Evolutionary conservation across 1,140 invertebrate species (phyloP).

Genomic region (Stegodyphus mimosarum): DNA sequence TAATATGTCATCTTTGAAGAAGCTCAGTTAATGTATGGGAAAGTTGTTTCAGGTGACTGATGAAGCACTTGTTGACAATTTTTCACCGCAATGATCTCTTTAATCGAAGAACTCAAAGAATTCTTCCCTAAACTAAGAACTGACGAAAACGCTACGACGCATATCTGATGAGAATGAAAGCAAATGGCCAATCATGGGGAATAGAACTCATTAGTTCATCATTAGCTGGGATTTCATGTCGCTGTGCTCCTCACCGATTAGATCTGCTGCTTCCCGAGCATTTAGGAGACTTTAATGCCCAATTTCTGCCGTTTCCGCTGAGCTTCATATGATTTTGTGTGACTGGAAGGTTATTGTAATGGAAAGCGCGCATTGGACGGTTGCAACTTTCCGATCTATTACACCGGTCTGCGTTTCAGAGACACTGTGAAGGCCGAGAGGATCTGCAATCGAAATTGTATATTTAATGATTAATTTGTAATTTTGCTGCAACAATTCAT

Average conservation of each 20-base stretch:
- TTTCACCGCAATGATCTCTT: too few relatives aligned
- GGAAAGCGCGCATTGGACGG: background rate
- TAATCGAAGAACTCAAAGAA: too few relatives aligned
- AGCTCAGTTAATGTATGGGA: too few relatives aligned
- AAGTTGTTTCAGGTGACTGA: too few relatives aligned
- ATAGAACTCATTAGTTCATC: slow-evolving; percentile 55
- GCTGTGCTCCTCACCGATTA: slow-evolving; percentile 29
- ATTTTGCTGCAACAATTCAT: background rate
- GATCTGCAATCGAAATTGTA: too few relatives aligned
- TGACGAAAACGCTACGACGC: slow-evolving; percentile 6
- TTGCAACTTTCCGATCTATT: background rate
- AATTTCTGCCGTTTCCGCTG: background rate
- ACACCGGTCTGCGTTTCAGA: background rate
- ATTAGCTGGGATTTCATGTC: slow-evolving; percentile 46
- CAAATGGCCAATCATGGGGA: slow-evolving; percentile 46
- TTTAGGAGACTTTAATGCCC: slow-evolving; percentile 36
- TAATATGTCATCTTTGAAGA: too few relatives aligned
- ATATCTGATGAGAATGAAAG: slow-evolving; percentile 41
- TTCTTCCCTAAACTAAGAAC: too few relatives aligned
- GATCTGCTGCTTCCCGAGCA: slow-evolving; percentile 17
- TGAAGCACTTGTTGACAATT: too few relatives aligned
- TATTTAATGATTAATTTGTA: background rate
- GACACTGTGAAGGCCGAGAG: too few relatives aligned
- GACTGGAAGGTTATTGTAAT: background rate
- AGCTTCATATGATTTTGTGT: background rate